These are phyloP conservation scores for Calyptomena viridis DNA, from an alignment of 2,113 vertebrate genomes.

Conservation along the genomic window DNA sequence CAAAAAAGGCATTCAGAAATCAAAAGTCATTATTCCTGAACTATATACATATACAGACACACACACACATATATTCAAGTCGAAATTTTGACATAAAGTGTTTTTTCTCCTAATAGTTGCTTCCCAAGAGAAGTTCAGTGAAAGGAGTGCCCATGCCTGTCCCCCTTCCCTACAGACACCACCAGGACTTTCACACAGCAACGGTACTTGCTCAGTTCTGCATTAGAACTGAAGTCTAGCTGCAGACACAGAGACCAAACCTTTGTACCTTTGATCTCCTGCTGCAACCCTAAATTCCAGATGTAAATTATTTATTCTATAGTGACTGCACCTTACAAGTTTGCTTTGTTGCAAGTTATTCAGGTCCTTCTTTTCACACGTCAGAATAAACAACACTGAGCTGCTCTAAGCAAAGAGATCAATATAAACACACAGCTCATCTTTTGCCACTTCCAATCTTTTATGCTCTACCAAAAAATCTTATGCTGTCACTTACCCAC, in stretches of 20 bases:
- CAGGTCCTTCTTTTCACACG: neutral
- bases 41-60: neutral
- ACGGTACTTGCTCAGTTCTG: neutral
- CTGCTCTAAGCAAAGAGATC: neutral
- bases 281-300: neutral
- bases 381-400: neutral
- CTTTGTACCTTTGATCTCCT: neutral
- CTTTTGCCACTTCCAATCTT: neutral
- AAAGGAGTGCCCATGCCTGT: neutral
- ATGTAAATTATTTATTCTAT: neutral
- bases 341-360: neutral
- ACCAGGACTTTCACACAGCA: neutral
- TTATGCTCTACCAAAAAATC: neutral
- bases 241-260: neutral
- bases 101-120: neutral
- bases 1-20: fast-evolving
- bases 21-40: neutral
- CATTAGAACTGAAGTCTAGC: neutral
- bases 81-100: neutral
- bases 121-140: neutral
- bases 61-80: fast-evolving
- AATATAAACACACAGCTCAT: neutral
- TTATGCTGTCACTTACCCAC: neutral
- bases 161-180: neutral
- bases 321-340: neutral